These are phyloP conservation scores for Coelopa pilipes DNA, from an alignment of 2,888 invertebrate species.

Conservation along the genomic window DNA sequence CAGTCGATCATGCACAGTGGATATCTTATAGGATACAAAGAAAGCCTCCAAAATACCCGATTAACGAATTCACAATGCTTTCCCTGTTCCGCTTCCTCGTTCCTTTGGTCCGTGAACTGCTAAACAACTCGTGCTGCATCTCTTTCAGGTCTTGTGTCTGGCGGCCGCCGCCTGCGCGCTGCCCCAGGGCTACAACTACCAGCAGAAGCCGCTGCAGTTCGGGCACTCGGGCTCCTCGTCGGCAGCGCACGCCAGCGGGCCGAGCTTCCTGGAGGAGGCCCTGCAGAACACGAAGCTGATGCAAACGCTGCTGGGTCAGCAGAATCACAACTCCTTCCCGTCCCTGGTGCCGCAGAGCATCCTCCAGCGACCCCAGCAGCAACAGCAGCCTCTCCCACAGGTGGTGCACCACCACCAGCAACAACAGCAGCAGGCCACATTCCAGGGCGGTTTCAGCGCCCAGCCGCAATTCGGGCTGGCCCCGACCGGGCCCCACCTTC, in stretches of 20 bases:
- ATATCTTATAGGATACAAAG: no score
- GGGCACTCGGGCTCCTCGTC: background rate
- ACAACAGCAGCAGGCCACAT: slow-evolving; percentile 24
- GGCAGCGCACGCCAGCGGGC: slow-evolving; percentile 34
- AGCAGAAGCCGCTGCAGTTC: slow-evolving; percentile 38
- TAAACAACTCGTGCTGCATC: background rate
- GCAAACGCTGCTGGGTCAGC: slow-evolving; percentile 46
- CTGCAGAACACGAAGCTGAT: slow-evolving; percentile 51
- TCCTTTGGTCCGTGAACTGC: background rate
- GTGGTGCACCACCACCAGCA: slow-evolving; percentile 38
- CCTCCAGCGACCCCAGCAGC: slow-evolving; percentile 36
- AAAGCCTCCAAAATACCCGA: no score
- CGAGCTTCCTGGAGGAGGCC: slow-evolving; percentile 53
- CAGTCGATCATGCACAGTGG: no score
- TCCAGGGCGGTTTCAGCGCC: slow-evolving; percentile 6
- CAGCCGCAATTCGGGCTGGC: slow-evolving; percentile 26
- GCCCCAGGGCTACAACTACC: slow-evolving; percentile 62
- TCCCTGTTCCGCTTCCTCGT: background rate
- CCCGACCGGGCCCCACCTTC: background rate
- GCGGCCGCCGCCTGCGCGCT: slow-evolving; percentile 53
- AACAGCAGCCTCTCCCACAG: slow-evolving; percentile 17
- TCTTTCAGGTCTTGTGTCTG: slow-evolving; percentile 54
- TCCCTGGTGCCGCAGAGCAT: slow-evolving; percentile 38
- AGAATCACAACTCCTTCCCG: slow-evolving; percentile 19
- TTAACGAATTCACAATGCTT: no score